A percentile compares a stretch with the other conserved stretches of the same genome.
Conservation (phyloP, 2,888 invertebrate genomes). For the Thymelicus sylvestris region DNA sequence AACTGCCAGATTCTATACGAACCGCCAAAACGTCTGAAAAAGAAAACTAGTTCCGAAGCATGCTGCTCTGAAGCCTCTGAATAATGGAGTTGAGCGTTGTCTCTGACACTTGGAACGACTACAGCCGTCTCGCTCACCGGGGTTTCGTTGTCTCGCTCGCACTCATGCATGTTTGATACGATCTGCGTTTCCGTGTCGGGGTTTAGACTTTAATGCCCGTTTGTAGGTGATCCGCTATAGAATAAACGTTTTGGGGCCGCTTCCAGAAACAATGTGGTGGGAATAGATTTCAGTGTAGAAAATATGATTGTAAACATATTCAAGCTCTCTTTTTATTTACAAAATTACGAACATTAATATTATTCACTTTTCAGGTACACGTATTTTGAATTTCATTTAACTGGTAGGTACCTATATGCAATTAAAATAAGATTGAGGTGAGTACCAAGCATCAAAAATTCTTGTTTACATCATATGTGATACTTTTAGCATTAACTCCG, state of each 20-base stretch:
- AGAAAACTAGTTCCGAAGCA: not conserved
- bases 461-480: too few relatives aligned
- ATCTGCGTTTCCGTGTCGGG: slow-evolving; percentile 3
- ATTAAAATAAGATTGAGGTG: too few relatives aligned
- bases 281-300: not conserved
- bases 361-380: too few relatives aligned
- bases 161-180: slow-evolving; percentile 39
- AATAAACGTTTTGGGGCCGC: not conserved
- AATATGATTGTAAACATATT: not conserved
- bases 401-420: too few relatives aligned
- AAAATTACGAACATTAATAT: too few relatives aligned
- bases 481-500: too few relatives aligned
- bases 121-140: slow-evolving; percentile 8
- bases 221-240: slow-evolving; percentile 4
- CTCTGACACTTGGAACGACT: slow-evolving; percentile 66
- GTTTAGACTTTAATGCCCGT: slow-evolving; percentile 1
- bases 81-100: slow-evolving; percentile 45
- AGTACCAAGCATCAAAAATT: too few relatives aligned
- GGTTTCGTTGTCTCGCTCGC: slow-evolving; percentile 19
- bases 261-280: not conserved
- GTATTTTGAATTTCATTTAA: too few relatives aligned
- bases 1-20: not conserved
- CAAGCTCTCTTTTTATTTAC: too few relatives aligned
- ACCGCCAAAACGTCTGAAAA: not conserved
- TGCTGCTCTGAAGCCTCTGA: not conserved